A percentile compares a stretch with the other conserved stretches of the same genome.
phyloP scores from a whole-genome alignment of 2,797 vertebrate genomes.

The Sebastes trivittatus region DNA sequence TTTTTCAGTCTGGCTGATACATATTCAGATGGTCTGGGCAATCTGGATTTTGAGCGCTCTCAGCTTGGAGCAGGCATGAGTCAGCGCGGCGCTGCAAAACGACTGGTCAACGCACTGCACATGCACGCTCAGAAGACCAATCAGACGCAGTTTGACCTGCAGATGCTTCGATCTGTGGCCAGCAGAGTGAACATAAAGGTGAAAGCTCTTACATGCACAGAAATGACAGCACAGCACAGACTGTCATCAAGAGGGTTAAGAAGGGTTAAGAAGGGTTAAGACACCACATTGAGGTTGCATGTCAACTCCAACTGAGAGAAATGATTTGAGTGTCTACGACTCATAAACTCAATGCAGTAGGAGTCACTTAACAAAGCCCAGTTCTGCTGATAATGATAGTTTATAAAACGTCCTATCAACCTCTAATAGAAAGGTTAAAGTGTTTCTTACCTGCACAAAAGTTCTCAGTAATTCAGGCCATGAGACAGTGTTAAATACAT shows the following conservation, averaged over 20 bases:
- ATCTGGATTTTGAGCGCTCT: conserved; percentile 94
- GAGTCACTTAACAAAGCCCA: background rate
- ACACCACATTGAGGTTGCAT: background rate
- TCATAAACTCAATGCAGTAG: background rate
- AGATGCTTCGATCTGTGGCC: conserved; percentile 87
- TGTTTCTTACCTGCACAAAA: too few relatives aligned
- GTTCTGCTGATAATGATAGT: too few relatives aligned
- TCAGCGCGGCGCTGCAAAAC: conserved; percentile 90
- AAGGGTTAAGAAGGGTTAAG: background rate
- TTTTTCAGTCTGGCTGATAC: conserved; percentile 90
- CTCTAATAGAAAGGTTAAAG: too few relatives aligned
- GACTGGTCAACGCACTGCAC: conserved; percentile 90
- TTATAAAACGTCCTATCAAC: too few relatives aligned
- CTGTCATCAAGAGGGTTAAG: background rate
- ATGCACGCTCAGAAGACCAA: conserved; percentile 88
- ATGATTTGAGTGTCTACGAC: background rate
- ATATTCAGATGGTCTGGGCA: conserved; percentile 94
- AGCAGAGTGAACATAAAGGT: conserved; percentile 89
- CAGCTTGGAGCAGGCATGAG: conserved; percentile 98
- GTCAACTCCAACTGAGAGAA: background rate
- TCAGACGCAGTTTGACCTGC: conserved; percentile 90
- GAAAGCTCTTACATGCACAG: conserved; percentile 1
- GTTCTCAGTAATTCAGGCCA: too few relatives aligned
- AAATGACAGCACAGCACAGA: background rate
- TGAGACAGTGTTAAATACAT: background rate